Conservation (phyloP, 2,888 invertebrate genomes). For the Spodoptera picta region DNA sequence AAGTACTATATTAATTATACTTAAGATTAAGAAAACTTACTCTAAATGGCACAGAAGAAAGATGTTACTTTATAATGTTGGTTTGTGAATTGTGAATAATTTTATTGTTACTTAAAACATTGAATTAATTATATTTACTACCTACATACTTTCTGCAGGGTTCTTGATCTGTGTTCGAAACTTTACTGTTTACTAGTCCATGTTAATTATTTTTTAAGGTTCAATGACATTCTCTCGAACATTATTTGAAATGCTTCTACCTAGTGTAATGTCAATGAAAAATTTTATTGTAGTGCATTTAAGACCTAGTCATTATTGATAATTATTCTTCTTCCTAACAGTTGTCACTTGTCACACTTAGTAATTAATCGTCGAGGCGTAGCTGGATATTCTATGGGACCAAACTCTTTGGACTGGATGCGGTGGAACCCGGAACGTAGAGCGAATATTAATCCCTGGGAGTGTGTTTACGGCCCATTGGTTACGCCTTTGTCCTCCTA, state of each 20-base stretch:
- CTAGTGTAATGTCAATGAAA: constrained; percentile 14
- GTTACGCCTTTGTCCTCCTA: constrained; percentile 81
- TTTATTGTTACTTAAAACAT: constrained; percentile 26
- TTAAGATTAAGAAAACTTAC: constrained; percentile 45
- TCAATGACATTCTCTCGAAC: constrained; percentile 38
- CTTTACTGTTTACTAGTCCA: constrained; percentile 66
- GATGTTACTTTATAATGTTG: constrained; percentile 26
- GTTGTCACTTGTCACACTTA: constrained; percentile 60
- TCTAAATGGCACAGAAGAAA: constrained; percentile 36
- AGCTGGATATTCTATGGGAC: constrained; percentile 82
- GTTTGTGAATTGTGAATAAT: constrained; percentile 32
- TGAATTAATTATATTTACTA: constrained; percentile 30
- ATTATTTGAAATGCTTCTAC: constrained; percentile 31
- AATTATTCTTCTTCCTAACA: constrained; percentile 61
- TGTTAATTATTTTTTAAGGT: constrained; percentile 52
- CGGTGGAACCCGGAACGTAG: constrained; percentile 70
- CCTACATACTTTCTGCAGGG: constrained; percentile 70
- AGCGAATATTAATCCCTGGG: constrained; percentile 67
- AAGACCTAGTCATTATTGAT: constrained; percentile 64
- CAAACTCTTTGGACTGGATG: constrained; percentile 74
- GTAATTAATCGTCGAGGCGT: constrained; percentile 75
- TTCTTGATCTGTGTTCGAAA: constrained; percentile 74
- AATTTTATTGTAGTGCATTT: constrained; percentile 48
- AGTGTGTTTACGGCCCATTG: constrained; percentile 78
- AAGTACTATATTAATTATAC: constrained; percentile 37